A percentile compares a stretch with the other conserved stretches of the same genome.
These are phyloP conservation scores for Chiloscyllium plagiosum DNA, from an alignment of 2,113 vertebrate genomes.

Conservation along the genomic window DNA sequence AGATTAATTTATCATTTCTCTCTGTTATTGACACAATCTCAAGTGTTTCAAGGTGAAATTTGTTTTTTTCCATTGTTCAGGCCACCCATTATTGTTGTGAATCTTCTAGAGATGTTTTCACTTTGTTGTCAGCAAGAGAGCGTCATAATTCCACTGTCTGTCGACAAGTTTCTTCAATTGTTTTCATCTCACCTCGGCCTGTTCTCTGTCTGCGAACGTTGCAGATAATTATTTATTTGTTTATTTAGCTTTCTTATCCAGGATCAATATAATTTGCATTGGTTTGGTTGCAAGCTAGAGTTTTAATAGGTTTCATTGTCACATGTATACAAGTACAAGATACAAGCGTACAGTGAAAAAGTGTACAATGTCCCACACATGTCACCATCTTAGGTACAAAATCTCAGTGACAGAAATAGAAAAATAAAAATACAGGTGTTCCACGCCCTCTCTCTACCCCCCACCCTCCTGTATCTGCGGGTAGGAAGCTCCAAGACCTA, in stretches of 20 bases:
- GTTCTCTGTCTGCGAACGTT: neutral
- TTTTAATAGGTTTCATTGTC: neutral
- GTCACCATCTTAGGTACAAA: too few relatives aligned
- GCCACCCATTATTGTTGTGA: neutral
- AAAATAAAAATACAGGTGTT: too few relatives aligned
- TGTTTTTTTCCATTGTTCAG: neutral
- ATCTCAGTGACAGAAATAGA: too few relatives aligned
- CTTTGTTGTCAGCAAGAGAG: neutral
- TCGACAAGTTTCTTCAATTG: neutral
- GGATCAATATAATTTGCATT: neutral
- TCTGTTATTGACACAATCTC: too few relatives aligned
- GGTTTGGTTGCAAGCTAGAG: conserved; percentile 1
- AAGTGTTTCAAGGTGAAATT: neutral
- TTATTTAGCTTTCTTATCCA: neutral
- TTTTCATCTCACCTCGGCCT: neutral
- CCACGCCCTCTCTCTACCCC: too few relatives aligned
- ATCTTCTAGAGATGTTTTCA: neutral
- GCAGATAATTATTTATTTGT: neutral
- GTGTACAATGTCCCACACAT: too few relatives aligned
- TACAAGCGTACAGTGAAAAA: too few relatives aligned
- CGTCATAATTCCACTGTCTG: neutral
- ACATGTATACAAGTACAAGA: too few relatives aligned
- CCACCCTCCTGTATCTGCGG: too few relatives aligned
- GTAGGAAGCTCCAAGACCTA: too few relatives aligned
- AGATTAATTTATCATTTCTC: neutral